phyloP scores from a whole-genome alignment of 2,113 vertebrate species.

The Rhipidura dahli region DNA sequence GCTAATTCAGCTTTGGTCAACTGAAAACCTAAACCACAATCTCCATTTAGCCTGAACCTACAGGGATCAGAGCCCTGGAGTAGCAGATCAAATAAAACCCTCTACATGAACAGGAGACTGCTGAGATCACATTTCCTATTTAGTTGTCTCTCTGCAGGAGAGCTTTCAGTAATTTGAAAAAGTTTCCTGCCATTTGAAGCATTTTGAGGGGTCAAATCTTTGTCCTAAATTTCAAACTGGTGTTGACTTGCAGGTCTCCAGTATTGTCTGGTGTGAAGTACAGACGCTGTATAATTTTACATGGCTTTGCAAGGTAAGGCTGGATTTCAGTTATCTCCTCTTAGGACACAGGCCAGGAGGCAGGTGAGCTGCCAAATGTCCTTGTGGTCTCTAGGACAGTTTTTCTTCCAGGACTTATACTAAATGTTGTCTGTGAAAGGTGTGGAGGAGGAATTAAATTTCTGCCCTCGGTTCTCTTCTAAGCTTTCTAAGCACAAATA shows the following conservation, averaged over 20 bases:
- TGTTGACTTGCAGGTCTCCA: background rate
- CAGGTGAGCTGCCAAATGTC: background rate
- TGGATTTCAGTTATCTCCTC: background rate
- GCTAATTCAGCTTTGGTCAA: background rate
- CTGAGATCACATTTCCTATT: background rate
- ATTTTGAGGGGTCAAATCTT: background rate
- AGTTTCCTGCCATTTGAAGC: background rate
- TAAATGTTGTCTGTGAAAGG: background rate
- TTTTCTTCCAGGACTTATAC: background rate
- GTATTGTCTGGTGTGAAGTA: rapidly evolving
- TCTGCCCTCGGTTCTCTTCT: background rate
- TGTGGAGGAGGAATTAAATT: background rate
- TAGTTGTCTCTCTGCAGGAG: background rate
- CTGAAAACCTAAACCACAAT: background rate
- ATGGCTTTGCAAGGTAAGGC: background rate
- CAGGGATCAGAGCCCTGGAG: rapidly evolving
- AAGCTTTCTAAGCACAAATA: background rate
- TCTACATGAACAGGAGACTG: background rate
- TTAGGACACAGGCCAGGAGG: background rate
- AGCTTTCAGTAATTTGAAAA: background rate
- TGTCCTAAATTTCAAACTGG: background rate
- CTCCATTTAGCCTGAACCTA: background rate
- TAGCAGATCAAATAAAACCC: background rate
- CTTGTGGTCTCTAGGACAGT: background rate
- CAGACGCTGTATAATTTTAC: background rate